These are phyloP conservation scores for Oreonectes daqikongensis DNA, from an alignment of 2,797 vertebrate species.

Conservation along the genomic window DNA sequence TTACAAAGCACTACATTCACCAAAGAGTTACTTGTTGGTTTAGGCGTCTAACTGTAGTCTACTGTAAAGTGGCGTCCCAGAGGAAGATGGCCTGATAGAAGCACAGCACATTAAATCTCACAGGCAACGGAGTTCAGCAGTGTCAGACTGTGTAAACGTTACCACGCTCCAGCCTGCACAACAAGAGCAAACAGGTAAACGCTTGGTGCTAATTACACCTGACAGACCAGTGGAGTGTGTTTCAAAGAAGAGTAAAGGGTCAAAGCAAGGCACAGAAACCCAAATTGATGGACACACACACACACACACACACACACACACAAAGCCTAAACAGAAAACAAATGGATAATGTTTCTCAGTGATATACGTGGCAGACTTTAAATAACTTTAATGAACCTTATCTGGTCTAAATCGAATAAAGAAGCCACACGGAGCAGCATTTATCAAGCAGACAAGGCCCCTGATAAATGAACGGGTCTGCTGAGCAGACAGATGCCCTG, in stretches of 20 bases:
- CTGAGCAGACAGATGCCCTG: background rate
- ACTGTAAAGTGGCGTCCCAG: conserved; percentile 53
- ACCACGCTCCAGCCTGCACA: conserved; percentile 50
- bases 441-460: conserved; percentile 16
- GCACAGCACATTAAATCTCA: conserved; percentile 46
- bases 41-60: conserved; percentile 45
- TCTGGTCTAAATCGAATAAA: conserved; percentile 36
- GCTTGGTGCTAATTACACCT: conserved; percentile 69
- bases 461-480: background rate
- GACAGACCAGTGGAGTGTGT: conserved; percentile 60
- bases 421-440: conserved; percentile 6
- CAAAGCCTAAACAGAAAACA: background rate
- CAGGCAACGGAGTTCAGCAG: conserved; percentile 50
- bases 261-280: conserved; percentile 44
- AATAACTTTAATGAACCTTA: conserved; percentile 48
- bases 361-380: conserved; percentile 38
- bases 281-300: conserved; percentile 27
- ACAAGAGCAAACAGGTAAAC: conserved; percentile 58
- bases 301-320: conserved; percentile 63
- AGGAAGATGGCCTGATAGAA: conserved; percentile 47
- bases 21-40: conserved; percentile 2
- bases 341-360: conserved; percentile 53
- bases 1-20: conserved; percentile 27
- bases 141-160: conserved; percentile 69
- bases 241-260: conserved; percentile 47